These are phyloP conservation scores for Gnathonemus longibarbis DNA, from an alignment of 2,113 vertebrate species.

Conservation along the genomic window DNA sequence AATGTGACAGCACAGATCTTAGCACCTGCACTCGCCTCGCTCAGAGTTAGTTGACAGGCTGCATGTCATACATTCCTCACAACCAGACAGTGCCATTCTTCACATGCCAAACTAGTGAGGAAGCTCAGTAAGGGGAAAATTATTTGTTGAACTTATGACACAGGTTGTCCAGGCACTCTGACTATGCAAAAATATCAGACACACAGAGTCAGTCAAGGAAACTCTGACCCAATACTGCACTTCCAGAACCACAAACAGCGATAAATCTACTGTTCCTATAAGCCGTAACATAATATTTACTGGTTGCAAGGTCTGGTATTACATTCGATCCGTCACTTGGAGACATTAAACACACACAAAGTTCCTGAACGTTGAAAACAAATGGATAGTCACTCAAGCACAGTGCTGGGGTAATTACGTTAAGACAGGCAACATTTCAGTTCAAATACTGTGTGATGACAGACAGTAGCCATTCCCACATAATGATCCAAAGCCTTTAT, in stretches of 20 bases:
- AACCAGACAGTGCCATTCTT: neutral
- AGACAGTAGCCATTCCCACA: neutral
- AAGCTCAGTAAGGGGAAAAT: neutral
- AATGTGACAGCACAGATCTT: neutral
- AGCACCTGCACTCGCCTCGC: neutral
- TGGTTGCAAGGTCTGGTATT: neutral
- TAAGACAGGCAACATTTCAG: neutral
- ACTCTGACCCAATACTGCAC: neutral
- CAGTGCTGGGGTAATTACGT: neutral
- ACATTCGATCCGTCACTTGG: neutral
- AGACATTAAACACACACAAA: neutral
- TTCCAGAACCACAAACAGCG: neutral
- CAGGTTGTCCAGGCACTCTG: neutral
- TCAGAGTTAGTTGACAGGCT: neutral
- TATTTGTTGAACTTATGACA: neutral
- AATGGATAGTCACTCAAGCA: neutral
- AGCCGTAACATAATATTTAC: neutral
- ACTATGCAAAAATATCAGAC: neutral
- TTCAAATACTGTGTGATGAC: neutral
- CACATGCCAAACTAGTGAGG: neutral
- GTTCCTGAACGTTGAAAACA: neutral
- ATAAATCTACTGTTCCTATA: neutral
- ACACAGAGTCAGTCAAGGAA: neutral
- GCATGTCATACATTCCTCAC: neutral
- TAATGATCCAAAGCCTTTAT: neutral